These are phyloP conservation scores for Eriocheir sinensis DNA, from an alignment of 1,140 invertebrate species.

Conservation along the genomic window DNA sequence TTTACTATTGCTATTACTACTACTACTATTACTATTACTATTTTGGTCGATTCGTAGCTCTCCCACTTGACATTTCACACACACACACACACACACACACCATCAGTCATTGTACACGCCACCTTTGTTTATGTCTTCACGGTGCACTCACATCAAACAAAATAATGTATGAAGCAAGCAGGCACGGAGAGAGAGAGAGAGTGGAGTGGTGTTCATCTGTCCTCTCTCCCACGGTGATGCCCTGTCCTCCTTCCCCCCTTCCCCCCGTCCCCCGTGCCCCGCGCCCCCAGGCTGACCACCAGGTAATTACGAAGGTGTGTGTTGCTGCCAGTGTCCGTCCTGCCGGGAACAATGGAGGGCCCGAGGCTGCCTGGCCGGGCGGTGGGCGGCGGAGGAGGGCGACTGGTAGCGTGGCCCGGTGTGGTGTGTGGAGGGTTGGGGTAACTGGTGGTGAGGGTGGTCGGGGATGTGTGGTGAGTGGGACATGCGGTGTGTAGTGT, in stretches of 20 bases:
- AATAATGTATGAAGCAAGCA: neutral
- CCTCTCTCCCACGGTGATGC: neutral
- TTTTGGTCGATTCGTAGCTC: neutral
- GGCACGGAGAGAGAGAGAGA: slow-evolving; percentile 10
- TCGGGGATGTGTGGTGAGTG: neutral
- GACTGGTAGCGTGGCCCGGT: neutral
- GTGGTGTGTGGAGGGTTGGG: neutral
- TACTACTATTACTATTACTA: slow-evolving; percentile 14
- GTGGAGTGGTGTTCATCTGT: neutral
- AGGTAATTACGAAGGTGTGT: neutral
- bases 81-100: neutral
- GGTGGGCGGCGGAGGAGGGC: neutral
- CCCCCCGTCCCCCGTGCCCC: neutral
- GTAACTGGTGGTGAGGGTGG: neutral
- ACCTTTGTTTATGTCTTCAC: too few relatives aligned
- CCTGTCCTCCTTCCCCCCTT: neutral
- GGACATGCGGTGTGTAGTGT: neutral
- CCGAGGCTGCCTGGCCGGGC: neutral
- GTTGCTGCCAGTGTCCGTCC: neutral
- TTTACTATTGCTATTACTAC: neutral
- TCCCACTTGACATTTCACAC: neutral
- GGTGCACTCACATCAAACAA: too few relatives aligned
- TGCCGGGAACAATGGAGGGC: neutral
- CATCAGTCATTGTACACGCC: too few relatives aligned
- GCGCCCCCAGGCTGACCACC: neutral